These are phyloP conservation scores for Drosophila eugracilis DNA, from an alignment of 1,140 invertebrate genomes.

Conservation along the genomic window DNA sequence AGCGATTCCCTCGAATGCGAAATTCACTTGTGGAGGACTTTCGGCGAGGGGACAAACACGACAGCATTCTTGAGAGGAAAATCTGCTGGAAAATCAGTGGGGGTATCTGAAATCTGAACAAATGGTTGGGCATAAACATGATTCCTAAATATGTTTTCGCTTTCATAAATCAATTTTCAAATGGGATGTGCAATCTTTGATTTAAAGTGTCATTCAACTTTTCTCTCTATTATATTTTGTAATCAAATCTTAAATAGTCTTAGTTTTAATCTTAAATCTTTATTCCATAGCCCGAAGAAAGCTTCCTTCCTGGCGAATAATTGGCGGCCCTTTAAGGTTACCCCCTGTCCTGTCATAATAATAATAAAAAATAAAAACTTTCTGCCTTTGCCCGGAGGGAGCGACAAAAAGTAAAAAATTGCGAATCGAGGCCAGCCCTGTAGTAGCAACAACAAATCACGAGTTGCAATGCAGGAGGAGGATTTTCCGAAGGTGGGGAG, in stretches of 20 bases:
- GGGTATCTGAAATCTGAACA: slow-evolving; percentile 25
- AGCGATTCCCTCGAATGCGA: slow-evolving; percentile 6
- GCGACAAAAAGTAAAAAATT: slow-evolving; percentile 4
- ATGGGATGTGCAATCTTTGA: background rate
- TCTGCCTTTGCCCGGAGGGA: slow-evolving; percentile 14
- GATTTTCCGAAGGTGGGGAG: slow-evolving; percentile 1
- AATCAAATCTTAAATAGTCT: too few relatives aligned
- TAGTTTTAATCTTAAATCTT: too few relatives aligned
- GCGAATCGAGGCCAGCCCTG: slow-evolving; percentile 26
- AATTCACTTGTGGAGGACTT: slow-evolving; percentile 15
- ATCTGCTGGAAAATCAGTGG: slow-evolving; percentile 13
- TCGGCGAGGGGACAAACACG: background rate
- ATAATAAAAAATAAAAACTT: slow-evolving; percentile 22
- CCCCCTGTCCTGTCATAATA: slow-evolving; percentile 15
- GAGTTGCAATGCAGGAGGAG: slow-evolving; percentile 39
- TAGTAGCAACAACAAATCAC: slow-evolving; percentile 44
- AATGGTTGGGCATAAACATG: slow-evolving; percentile 7
- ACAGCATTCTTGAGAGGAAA: slow-evolving; percentile 19
- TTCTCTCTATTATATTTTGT: too few relatives aligned
- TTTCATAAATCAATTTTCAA: slow-evolving; percentile 14
- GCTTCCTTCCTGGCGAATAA: slow-evolving; percentile 16
- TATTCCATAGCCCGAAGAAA: slow-evolving; percentile 6
- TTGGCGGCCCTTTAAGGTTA: slow-evolving; percentile 40
- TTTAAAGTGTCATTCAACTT: background rate
- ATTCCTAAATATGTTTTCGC: slow-evolving; percentile 20